A percentile compares a stretch with the other conserved stretches of the same genome.
Evolutionary conservation across 2,888 invertebrate genomes (phyloP).

Genomic region (Volucella zonaria): DNA sequence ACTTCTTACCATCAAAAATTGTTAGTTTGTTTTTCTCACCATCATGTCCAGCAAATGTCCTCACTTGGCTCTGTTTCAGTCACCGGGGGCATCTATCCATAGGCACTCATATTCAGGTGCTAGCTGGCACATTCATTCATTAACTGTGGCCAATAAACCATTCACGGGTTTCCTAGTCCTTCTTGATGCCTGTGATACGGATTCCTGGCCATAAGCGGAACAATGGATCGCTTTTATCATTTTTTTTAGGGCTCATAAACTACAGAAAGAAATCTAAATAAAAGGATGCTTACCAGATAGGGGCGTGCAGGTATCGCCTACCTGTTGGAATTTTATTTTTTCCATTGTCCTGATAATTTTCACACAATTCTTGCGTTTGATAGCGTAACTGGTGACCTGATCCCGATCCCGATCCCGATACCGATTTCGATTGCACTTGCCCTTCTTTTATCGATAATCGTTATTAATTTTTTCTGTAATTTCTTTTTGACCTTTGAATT

Average conservation of each 20-base stretch:
- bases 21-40: slow-evolving; percentile 71
- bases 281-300: slow-evolving; percentile 80
- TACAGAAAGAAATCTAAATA: slow-evolving; percentile 75
- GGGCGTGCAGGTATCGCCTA: slow-evolving; percentile 81
- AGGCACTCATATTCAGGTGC: neutral
- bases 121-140: slow-evolving; percentile 57
- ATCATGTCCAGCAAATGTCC: slow-evolving; percentile 60
- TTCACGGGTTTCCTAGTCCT: slow-evolving; percentile 46
- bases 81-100: slow-evolving; percentile 39
- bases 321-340: slow-evolving; percentile 74
- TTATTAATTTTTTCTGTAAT: slow-evolving; percentile 67
- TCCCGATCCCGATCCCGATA: no score
- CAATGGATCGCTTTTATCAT: slow-evolving; percentile 48
- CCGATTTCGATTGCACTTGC: slow-evolving; percentile 53
- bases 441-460: slow-evolving; percentile 65
- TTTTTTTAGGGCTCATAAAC: slow-evolving; percentile 51
- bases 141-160: slow-evolving; percentile 72
- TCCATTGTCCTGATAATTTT: slow-evolving; percentile 65
- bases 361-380: slow-evolving; percentile 63
- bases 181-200: slow-evolving; percentile 47
- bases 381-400: slow-evolving; percentile 54
- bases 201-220: slow-evolving; percentile 63
- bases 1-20: slow-evolving; percentile 67
- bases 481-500: slow-evolving; percentile 53
- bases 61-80: slow-evolving; percentile 38